Evolutionary conservation across 2,888 invertebrate species (phyloP), one percentile per base, ranked within the genome.

Genomic region (Phaonia tiefii): DNA sequence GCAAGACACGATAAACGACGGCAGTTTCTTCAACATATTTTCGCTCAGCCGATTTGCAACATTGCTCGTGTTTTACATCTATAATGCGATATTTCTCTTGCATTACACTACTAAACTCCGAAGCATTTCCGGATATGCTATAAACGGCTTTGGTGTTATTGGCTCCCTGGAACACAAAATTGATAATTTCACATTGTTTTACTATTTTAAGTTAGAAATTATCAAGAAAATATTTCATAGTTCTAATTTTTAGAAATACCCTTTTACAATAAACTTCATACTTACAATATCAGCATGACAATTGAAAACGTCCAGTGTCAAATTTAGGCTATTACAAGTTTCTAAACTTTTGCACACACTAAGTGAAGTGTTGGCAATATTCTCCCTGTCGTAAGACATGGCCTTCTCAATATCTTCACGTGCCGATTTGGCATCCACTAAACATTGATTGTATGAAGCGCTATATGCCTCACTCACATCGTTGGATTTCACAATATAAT

Each of bases 51-150:
- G 51, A 74, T 39, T 84, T 81, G 25, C 69, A 75, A 69, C 88
- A 88, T 37, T 89, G 86, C 2, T 87, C 85, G n/a, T 88, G 85
- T 15, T 82, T 84, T 67, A 88, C 67, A 44, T 87, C 86, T 26
- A 89, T 84, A 15, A 86, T 79, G 1, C 88, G 87, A 70, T 87
- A 86, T 49, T 87, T 86, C 42, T 88, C 89, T 73, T 85, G 85
- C 84, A 89, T 71, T 22, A 86, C 10, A 1, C 75, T 83, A 2
- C 85, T 84, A 26, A 85, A 85, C 51, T 88, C 89, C 0, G 88
- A 85, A 15, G 88, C 88, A 79, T 89, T 89, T n/a, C 88, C 86
- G 1, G 88, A 89, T 46, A 89, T 88, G 60, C 83, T 76, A 42
- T 88, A 89, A 0, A 86, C 86, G 46, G 83, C 46, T 26, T 87